Percentiles rank a stretch among this genome's conserved stretches.
Conservation (phyloP, 2,797 vertebrate species). For the Florisuga fusca region DNA sequence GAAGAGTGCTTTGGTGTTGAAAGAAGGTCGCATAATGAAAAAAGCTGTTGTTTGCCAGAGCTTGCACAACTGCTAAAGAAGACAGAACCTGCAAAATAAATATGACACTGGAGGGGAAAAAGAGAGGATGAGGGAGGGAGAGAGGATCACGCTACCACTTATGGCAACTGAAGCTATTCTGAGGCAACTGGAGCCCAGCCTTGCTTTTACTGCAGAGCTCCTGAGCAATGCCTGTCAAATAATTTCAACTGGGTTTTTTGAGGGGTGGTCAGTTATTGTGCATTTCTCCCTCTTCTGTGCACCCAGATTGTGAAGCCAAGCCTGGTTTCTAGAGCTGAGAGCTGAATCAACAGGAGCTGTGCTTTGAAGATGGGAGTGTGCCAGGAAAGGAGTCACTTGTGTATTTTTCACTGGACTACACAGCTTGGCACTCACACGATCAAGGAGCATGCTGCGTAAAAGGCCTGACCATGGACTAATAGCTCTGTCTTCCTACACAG, state of each 20-base stretch:
- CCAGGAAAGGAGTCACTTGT: not conserved
- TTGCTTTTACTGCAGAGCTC: not conserved
- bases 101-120: not conserved
- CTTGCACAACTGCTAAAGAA: not conserved
- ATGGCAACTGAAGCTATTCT: not conserved
- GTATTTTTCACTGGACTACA: not conserved
- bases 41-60: not conserved
- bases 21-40: not conserved
- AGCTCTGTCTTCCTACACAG: fast-evolving
- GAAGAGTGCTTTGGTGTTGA: not conserved
- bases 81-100: not conserved
- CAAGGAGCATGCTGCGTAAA: not conserved
- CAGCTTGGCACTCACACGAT: not conserved
- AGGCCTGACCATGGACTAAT: not conserved
- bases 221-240: not conserved
- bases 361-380: not conserved
- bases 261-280: not conserved
- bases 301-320: not conserved
- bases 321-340: fast-evolving
- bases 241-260: not conserved
- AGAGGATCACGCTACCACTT: not conserved
- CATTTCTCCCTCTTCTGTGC: not conserved
- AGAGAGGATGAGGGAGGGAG: not conserved
- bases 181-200: not conserved
- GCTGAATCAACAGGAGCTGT: not conserved